Evolutionary conservation across 1,140 invertebrate genomes (phyloP), one percentile per base, ranked within the genome.

Genomic region (Paraescarpia echinospica): DNA sequence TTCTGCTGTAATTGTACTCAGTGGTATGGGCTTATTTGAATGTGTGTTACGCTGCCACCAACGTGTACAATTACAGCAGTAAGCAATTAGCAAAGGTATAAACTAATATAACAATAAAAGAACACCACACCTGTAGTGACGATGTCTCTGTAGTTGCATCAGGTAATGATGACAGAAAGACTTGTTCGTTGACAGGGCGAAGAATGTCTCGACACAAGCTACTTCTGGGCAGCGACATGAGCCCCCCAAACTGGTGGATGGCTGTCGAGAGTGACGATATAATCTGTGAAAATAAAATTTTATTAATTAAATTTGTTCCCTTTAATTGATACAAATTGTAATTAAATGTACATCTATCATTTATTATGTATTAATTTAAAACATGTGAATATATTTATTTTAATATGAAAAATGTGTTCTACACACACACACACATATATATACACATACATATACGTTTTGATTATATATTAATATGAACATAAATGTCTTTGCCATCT

Each of bases 141-240:
- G 18, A n/a, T n/a, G n/a, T 27, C 12, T 77, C 18, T 18, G 22
- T 77, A 27, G 59, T 77, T 77, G 2, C 22, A 18, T 31, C 59
- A 77, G 59, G 59, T 77, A 77, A 77, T 77, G 59, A 77, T 31
- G 59, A 77, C 59, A 12, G 0, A 77, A 93, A 94, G 18, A 93
- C 93, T 27, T 89, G 41, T 22, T 35, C 1, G 6, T 90, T 92
- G 22, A 89, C 90, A 33, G 94, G 94, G 1, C 91, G 48, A 33
- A 94, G 93, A 22, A 94, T 92, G 77, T 94, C 92, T n/a, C 90
- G 91, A 90, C 88, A 92, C 31, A 94, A 89, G 18, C 91, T 93
- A 88, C 92, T 94, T 8, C 92, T 88, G 33, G 92, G 93, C 59
- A 94, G 91, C n/a, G 89, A 92, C 34, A 89, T 89, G 0, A 94